These are phyloP conservation scores for Monodelphis domestica DNA, from an alignment of 2,797 vertebrate species.

Conservation along the genomic window DNA sequence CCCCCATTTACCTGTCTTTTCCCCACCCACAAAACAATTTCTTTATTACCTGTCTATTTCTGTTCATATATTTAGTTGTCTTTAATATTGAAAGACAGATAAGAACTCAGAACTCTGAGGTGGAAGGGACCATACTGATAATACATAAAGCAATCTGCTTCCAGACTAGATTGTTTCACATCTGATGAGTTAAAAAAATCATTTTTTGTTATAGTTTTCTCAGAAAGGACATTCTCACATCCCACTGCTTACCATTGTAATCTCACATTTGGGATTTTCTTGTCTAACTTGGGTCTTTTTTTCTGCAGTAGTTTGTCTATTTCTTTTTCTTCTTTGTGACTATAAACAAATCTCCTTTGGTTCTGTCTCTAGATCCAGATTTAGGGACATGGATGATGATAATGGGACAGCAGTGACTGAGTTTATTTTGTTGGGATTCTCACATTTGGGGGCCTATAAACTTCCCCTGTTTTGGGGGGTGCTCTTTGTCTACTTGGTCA, in stretches of 20 bases:
- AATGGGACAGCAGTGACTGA: conserved; percentile 58
- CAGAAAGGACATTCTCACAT: neutral
- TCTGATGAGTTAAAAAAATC: neutral
- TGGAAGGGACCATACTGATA: too few relatives aligned
- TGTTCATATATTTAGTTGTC: neutral
- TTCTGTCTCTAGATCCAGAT: neutral
- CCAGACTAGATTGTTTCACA: neutral
- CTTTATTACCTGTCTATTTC: neutral
- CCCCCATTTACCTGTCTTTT: too few relatives aligned
- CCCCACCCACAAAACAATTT: neutral
- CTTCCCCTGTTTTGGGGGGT: conserved; percentile 57
- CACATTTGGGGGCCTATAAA: conserved; percentile 6
- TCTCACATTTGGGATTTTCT: neutral
- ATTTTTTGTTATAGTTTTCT: neutral
- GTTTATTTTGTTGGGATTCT: conserved; percentile 69
- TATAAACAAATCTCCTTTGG: neutral
- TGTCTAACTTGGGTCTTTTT: neutral
- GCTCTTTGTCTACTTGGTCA: conserved; percentile 62
- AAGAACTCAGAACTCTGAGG: neutral
- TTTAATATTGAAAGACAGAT: neutral
- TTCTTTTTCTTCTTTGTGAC: too few relatives aligned
- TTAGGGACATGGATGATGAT: neutral
- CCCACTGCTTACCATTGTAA: too few relatives aligned
- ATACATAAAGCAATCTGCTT: neutral
- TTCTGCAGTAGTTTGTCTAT: neutral